Base-by-base conservation (phyloP, 2,888 invertebrate genomes). In the Sipha maydis region DNA sequence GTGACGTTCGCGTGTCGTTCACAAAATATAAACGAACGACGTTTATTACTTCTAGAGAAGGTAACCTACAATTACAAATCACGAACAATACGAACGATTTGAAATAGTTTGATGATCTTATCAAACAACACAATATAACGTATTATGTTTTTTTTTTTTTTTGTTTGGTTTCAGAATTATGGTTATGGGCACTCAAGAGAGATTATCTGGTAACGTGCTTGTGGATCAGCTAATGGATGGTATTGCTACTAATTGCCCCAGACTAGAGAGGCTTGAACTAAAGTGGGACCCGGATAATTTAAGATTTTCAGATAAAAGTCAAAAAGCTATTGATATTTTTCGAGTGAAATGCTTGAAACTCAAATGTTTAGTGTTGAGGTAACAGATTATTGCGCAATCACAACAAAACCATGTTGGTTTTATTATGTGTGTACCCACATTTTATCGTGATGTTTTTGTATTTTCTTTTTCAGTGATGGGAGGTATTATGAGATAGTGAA, bases 241-340 rank as follows among this genome's bases (percentile, higher is more conserved):
- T 82, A 98, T 99, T 90, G 98, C 99, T 0, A 97, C 96, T 91
- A 96, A 96, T 92, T 98, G 98, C 91, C 95, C 95, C 0, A 94
- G 95, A 91, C 92, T 99, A 91, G 97, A 98, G 92, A 94, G 99
- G 0, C 92, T 99, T 88, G 99, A 99, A 92, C 93, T 99, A 48
- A 95, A 97, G 91, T 99, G 99, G 99, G 99, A 99, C 92, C 99
- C 99, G 0, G 99, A 99, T 91, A 99, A 99, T 91, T 94, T 99
- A 69, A 94, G 99, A 85, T 99, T 99, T 93, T 99, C 99, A 71
- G 99, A 99, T 92, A 99, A 99, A 93, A 99, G 99, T 91, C 99
- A 99, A 92, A 99, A 99, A 92, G 99, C 99, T 76, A 99, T 99
- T 90, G 99, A 99, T 92, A 96, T 98, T 80, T 93, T 99, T 90